phyloP scores from a whole-genome alignment of 2,888 invertebrate species.

The Anthophora plumipes region DNA sequence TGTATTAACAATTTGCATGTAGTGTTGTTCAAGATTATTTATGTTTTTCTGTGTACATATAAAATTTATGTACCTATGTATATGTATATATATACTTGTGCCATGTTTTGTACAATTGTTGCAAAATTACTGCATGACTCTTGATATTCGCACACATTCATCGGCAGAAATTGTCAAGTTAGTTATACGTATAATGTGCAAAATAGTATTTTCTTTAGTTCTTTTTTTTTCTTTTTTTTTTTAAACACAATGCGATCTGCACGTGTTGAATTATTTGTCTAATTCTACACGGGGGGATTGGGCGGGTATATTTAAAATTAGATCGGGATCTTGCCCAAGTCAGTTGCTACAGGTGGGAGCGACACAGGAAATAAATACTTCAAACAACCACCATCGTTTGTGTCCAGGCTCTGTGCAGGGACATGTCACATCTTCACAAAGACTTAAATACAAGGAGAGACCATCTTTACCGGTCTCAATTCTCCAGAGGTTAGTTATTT shows the following conservation, averaged over 20 bases:
- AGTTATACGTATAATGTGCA: constrained; percentile 7
- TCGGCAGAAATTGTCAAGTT: background rate
- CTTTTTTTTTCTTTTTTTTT: constrained; percentile 17
- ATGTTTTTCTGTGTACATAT: constrained; percentile 30
- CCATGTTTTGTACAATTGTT: constrained; percentile 24
- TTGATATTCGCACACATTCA: constrained; percentile 37
- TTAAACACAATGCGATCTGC: constrained; percentile 55
- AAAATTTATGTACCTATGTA: constrained; percentile 23
- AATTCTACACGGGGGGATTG: constrained; percentile 69
- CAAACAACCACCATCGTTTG: constrained; percentile 81
- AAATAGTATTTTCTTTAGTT: constrained; percentile 1
- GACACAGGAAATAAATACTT: constrained; percentile 84
- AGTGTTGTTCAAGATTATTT: constrained; percentile 22
- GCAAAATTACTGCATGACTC: constrained; percentile 53
- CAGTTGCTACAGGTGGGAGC: constrained; percentile 92
- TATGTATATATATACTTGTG: constrained; percentile 21
- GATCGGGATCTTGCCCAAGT: constrained; percentile 97
- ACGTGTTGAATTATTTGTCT: constrained; percentile 69
- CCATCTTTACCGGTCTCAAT: constrained; percentile 84
- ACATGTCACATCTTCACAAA: constrained; percentile 85
- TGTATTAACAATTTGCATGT: constrained; percentile 33
- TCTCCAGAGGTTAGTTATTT: constrained; percentile 84
- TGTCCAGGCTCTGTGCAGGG: constrained; percentile 84
- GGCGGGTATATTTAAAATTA: constrained; percentile 82
- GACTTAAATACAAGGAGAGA: constrained; percentile 89